phyloP scores from a whole-genome alignment of 1,140 invertebrate species.

The Spodoptera litura region DNA sequence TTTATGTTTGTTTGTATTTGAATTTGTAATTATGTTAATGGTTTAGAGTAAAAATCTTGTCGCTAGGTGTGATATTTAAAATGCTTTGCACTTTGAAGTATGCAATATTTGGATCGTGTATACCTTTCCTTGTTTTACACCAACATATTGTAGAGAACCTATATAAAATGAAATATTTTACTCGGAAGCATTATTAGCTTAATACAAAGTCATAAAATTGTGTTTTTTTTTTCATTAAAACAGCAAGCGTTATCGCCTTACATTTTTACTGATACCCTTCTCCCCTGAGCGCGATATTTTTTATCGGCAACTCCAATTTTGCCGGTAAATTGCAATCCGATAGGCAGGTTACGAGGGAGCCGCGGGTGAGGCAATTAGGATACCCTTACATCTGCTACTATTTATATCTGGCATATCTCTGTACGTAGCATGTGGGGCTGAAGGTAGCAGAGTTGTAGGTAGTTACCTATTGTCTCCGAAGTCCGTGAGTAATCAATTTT shows the following conservation, averaged over 20 bases:
- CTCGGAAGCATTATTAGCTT: neutral
- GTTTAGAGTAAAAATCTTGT: too few species aligned
- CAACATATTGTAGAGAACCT: too few species aligned
- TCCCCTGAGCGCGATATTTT: constrained; percentile 70
- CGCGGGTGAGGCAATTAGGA: constrained; percentile 57
- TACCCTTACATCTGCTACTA: constrained; percentile 35
- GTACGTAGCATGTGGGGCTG: neutral
- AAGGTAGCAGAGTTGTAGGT: neutral
- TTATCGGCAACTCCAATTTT: constrained; percentile 57
- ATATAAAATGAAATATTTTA: too few species aligned
- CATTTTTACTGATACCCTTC: constrained; percentile 12
- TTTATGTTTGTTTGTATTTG: too few species aligned
- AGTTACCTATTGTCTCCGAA: neutral
- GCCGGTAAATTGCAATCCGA: constrained; percentile 73
- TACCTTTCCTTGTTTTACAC: too few species aligned
- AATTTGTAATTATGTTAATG: too few species aligned
- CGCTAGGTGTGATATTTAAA: too few species aligned
- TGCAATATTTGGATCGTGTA: too few species aligned
- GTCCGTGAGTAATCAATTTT: too few species aligned
- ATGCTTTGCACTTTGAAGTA: too few species aligned
- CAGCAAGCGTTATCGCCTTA: constrained; percentile 6
- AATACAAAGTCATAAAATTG: neutral
- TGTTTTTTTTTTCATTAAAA: constrained; percentile 4
- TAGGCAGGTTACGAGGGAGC: constrained; percentile 57
- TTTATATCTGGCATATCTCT: constrained; percentile 21